Base-by-base conservation (phyloP, 2,797 vertebrate species). In the Corythornis leucogaster region DNA sequence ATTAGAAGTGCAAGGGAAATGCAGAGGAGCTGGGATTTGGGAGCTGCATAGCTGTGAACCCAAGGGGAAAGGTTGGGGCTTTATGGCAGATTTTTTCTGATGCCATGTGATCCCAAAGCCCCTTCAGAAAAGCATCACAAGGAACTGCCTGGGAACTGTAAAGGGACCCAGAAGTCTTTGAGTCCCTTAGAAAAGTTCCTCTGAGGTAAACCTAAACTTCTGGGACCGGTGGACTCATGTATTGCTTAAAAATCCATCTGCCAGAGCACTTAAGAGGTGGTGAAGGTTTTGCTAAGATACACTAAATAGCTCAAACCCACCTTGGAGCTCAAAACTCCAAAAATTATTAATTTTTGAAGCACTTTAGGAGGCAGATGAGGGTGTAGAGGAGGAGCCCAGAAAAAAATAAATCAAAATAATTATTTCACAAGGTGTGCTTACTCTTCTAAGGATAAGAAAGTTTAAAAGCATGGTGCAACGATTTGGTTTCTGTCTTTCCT, bases 61-160 rank as follows among this genome's bases (percentile, higher is more conserved):
- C 73, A 97, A 97, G 97, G 96, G 96, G 97, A 97, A 97, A 97
- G 70, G 73, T 66, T 96, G 97, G 95, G 95, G 97, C 80, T 94
- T 87, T 80, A 86, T 94, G 89, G 93, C 80, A 94, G 81, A 91
- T 97, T 98, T 51, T 96, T 97, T 96, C 81, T 79, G 97, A 94
- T 97, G 97, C 97, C 98, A 97, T 97, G 97, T 98, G 98, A 98
- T 96, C 94, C 94, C 79, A 95, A 89, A 84, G 87, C 92, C 86
- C 21, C 79, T 95, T 90, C 53, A 86, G 88, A 88, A 79, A 84
- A 40, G 64, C 46, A 30, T 80, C 67, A 13, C 63, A 58, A 79
- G 54, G 71, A 51, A 21, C 48, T 54, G 30, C 40, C 51, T 67
- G 74, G 35, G 68, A 87, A 19, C 19, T 70, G 33, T 30, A 31